Percentiles rank a stretch among this genome's conserved stretches.
Evolutionary conservation across 2,888 invertebrate genomes (phyloP).

Genomic region (Hymenopus coronatus): DNA sequence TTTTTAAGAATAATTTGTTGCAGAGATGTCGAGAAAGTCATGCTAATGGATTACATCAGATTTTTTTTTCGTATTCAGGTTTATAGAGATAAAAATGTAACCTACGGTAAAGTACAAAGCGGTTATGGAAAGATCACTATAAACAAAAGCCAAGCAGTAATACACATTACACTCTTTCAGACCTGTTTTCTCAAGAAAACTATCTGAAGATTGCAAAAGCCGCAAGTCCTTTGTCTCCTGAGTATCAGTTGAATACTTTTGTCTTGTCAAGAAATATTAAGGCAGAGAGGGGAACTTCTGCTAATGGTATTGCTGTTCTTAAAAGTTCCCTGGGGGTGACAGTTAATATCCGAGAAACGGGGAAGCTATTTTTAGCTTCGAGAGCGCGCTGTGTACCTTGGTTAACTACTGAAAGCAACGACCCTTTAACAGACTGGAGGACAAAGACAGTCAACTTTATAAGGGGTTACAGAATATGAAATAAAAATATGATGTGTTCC

Average conservation of each 20-base stretch:
- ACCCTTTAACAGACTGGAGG: too few relatives aligned
- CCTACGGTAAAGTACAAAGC: too few relatives aligned
- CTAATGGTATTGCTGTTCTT: background rate
- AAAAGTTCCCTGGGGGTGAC: background rate
- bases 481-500: too few relatives aligned
- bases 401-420: too few relatives aligned
- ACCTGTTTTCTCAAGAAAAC: background rate
- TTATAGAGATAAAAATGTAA: too few relatives aligned
- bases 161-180: background rate
- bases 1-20: too few relatives aligned
- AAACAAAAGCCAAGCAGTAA: background rate
- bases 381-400: background rate
- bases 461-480: too few relatives aligned
- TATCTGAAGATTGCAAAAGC: background rate
- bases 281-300: background rate
- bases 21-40: too few relatives aligned
- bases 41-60: too few relatives aligned
- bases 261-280: background rate
- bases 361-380: background rate
- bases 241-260: background rate
- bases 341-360: background rate
- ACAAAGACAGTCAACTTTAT: too few relatives aligned
- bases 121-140: background rate
- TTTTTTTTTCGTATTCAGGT: too few relatives aligned
- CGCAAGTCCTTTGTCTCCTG: background rate